These are phyloP conservation scores for Psix sp. DNA, from an alignment of 1,140 invertebrate species.

Conservation along the genomic window DNA sequence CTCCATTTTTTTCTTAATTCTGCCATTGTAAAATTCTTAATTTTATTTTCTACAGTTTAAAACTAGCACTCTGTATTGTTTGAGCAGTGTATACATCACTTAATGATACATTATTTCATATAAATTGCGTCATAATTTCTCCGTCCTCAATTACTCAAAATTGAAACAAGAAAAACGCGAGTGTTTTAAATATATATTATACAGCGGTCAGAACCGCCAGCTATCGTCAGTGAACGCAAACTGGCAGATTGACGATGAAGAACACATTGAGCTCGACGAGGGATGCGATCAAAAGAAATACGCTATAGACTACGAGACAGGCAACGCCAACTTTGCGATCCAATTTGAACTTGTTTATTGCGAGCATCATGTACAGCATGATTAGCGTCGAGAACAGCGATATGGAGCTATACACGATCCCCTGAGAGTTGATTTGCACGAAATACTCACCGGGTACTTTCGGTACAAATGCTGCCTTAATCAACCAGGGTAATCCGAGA, in stretches of 20 bases:
- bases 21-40: too few species aligned
- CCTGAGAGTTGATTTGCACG: constrained; percentile 88
- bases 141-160: too few species aligned
- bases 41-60: too few species aligned
- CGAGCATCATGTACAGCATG: constrained; percentile 85
- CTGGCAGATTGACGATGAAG: constrained; percentile 88
- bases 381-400: constrained; percentile 87
- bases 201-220: constrained; percentile 33
- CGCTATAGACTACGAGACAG: constrained; percentile 86
- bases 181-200: background rate
- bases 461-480: constrained; percentile 87
- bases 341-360: constrained; percentile 86
- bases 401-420: constrained; percentile 89
- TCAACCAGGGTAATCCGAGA: constrained; percentile 91
- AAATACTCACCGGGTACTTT: constrained; percentile 81
- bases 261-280: constrained; percentile 92
- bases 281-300: constrained; percentile 86
- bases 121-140: too few species aligned
- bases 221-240: constrained; percentile 78
- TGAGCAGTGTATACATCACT: too few species aligned
- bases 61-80: too few species aligned
- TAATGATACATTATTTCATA: too few species aligned
- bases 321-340: constrained; percentile 85
- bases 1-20: too few species aligned
- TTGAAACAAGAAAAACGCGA: too few species aligned